phyloP scores from a whole-genome alignment of 2,113 vertebrate species.

The Patagioenas fasciata region DNA sequence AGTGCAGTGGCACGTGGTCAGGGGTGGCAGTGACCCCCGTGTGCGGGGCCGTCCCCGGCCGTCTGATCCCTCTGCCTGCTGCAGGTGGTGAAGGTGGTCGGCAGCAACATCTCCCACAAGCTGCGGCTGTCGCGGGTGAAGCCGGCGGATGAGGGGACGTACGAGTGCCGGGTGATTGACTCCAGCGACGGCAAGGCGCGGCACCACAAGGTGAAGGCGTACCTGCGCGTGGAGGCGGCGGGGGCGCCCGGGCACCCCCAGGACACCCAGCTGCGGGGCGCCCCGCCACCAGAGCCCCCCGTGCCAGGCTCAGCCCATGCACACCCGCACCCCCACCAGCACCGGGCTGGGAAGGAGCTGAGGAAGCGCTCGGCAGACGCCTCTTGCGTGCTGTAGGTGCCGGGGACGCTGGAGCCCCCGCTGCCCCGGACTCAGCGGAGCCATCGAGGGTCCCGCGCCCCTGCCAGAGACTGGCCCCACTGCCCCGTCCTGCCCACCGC shows the following conservation, averaged over 20 bases:
- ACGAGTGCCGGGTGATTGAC: conserved; percentile 94
- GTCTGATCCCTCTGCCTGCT: not conserved
- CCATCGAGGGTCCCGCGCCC: not conserved
- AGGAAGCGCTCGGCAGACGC: conserved; percentile 78
- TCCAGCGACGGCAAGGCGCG: conserved; percentile 88
- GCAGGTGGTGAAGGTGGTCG: conserved; percentile 94
- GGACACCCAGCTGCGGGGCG: conserved; percentile 67
- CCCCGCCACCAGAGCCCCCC: conserved; percentile 46
- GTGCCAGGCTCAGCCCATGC: not conserved
- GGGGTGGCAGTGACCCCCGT: accelerated
- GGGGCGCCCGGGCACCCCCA: conserved; percentile 73
- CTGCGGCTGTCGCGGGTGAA: conserved; percentile 93
- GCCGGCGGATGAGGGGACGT: conserved; percentile 88
- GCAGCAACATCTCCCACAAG: conserved; percentile 98
- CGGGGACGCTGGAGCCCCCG: not conserved
- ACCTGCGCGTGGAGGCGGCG: conserved; percentile 82
- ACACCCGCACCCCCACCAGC: conserved; percentile 72
- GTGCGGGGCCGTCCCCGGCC: accelerated
- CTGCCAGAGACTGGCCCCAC: conserved; percentile 17
- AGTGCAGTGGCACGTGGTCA: accelerated
- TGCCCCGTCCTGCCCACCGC: not conserved
- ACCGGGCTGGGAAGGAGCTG: conserved; percentile 80
- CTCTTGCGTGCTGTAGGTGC: conserved; percentile 80
- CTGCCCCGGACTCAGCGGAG: conserved; percentile 31
- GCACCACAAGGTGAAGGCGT: conserved; percentile 92